Percentiles rank a stretch among this genome's conserved stretches.
phyloP scores from a whole-genome alignment of 2,888 invertebrate species.

The Acronicta psi region DNA sequence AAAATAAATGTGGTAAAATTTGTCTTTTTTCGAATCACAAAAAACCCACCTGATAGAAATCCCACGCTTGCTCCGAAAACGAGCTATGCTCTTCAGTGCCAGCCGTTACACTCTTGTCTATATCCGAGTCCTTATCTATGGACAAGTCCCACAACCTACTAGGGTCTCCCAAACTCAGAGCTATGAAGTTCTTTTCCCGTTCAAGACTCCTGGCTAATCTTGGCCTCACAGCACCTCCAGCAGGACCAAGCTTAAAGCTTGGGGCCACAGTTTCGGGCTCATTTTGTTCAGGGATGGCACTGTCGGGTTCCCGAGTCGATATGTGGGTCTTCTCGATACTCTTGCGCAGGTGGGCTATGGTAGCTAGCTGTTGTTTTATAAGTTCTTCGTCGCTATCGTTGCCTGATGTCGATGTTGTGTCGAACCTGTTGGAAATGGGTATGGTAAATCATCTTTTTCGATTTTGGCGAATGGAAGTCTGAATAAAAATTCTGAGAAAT shows the following conservation, averaged over 20 bases:
- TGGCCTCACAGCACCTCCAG: conserved; percentile 81
- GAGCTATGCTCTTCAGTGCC: conserved; percentile 93
- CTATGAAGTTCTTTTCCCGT: conserved; percentile 78
- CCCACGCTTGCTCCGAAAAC: conserved; percentile 98
- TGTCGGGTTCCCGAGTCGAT: conserved; percentile 73
- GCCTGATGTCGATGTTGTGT: conserved; percentile 90
- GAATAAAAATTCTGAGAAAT: too few relatives aligned
- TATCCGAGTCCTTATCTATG: conserved; percentile 84
- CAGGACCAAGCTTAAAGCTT: conserved; percentile 91
- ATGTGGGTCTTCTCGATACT: conserved; percentile 87
- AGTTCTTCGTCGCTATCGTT: conserved; percentile 91
- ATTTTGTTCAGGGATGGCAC: conserved; percentile 80
- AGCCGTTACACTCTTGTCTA: conserved; percentile 90
- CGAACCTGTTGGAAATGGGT: conserved; percentile 74
- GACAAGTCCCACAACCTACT: conserved; percentile 82
- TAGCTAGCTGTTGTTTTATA: conserved; percentile 76
- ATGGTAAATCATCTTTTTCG: neutral
- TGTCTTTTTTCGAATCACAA: too few relatives aligned
- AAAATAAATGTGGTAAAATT: too few relatives aligned
- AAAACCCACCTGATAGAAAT: conserved; percentile 94
- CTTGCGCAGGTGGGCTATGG: conserved; percentile 79
- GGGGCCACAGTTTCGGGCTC: conserved; percentile 86
- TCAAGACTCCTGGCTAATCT: conserved; percentile 78
- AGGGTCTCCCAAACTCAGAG: conserved; percentile 81
- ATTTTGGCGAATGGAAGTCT: neutral